Percentiles rank a stretch among this genome's conserved stretches.
phyloP scores from a whole-genome alignment of 2,113 vertebrate genomes.

The Chaenocephalus aceratus region DNA sequence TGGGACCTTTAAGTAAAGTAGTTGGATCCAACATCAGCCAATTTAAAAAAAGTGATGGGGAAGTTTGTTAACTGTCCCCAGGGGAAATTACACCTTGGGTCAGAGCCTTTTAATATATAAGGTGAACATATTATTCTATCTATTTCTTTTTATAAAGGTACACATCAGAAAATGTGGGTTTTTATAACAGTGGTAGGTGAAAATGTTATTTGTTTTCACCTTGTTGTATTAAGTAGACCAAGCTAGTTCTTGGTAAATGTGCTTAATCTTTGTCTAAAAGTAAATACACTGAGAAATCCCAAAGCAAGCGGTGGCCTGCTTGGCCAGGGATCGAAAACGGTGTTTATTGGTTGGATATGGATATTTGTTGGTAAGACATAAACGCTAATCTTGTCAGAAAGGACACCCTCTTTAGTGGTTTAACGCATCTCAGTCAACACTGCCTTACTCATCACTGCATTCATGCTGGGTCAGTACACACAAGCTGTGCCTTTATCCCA shows the following conservation, averaged over 20 bases:
- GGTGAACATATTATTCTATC: too few relatives aligned
- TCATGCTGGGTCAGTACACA: constrained; percentile 11
- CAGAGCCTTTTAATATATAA: too few relatives aligned
- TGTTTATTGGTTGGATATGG: not conserved
- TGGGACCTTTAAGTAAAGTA: too few relatives aligned
- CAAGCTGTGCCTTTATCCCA: constrained; percentile 21
- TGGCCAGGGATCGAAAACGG: constrained; percentile 11
- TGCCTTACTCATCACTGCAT: constrained; percentile 5
- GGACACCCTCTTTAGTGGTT: not conserved
- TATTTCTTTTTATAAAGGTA: too few relatives aligned
- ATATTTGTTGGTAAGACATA: constrained; percentile 18
- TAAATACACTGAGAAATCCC: constrained; percentile 6
- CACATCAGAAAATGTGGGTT: too few relatives aligned
- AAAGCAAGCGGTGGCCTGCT: not conserved
- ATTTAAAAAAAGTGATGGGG: too few relatives aligned
- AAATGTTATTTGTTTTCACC: too few relatives aligned
- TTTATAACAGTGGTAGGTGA: not conserved
- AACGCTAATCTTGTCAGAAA: constrained; percentile 16
- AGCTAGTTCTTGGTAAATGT: not conserved
- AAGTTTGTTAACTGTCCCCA: too few relatives aligned
- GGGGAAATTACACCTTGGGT: too few relatives aligned
- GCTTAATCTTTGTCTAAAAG: not conserved
- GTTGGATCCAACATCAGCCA: too few relatives aligned
- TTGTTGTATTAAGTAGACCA: not conserved
- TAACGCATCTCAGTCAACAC: constrained; percentile 31